Base-by-base conservation (phyloP, 2,113 vertebrate genomes). In the Ptychochromis oligacanthus region DNA sequence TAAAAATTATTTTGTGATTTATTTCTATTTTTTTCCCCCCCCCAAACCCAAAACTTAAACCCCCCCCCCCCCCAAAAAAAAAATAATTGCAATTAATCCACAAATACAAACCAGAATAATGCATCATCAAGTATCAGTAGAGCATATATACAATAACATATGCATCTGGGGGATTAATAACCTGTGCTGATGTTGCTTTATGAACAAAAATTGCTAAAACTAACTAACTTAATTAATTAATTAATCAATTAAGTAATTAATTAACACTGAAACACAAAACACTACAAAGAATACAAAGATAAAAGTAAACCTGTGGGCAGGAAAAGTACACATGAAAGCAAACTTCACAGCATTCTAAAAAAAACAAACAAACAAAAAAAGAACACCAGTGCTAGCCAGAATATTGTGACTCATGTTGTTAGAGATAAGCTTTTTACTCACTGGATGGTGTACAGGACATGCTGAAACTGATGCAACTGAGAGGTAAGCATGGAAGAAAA, bases 381-480 rank as follows among this genome's bases (percentile, higher is more conserved):
- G n/a, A n/a, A n/a, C 59, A 89, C 64, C 80, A 75, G 79, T 7
- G 40, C 24, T 17, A 26, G 40, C 67, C 52, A 52, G 8, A 81
- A 54, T 6, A 20, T 38, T 40, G 67, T 88, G 54, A 80, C 79
- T 91, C 79, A 22, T 70, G 62, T 58, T 43, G 22, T 46, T 72
- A 85, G 38, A 86, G 60, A 84, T 76, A 65, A 75, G 28, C 75
- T 11, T 76, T 64, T 20, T 18, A 72, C 80, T 54, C 82, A 40
- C 49, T 38, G 59, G 26, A 74, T 14, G 11, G 10, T 65, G 7
- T 24, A 31, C 58, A 84, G 49, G 80, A n/a, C 75, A 24, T 54
- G 11, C 31, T 75, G 5, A 79, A 83, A 81, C 15, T 87, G 80
- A 89, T 77, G 83, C 52, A 85, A 85, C 82, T 14, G 31, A 36